Base-by-base conservation (phyloP, 2,888 invertebrate species). In the Embidobia sp. region DNA sequence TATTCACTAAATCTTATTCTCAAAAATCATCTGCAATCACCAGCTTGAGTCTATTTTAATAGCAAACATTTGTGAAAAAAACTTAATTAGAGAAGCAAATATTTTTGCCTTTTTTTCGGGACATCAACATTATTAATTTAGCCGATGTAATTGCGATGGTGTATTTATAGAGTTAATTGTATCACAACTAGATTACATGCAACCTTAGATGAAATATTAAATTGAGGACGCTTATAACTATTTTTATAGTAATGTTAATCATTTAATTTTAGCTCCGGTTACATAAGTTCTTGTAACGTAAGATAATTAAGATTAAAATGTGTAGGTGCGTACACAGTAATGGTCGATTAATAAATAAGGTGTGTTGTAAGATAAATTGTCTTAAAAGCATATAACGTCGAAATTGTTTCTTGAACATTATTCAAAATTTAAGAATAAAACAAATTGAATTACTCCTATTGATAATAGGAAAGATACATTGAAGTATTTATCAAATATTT, bases 221-320 rank as follows among this genome's bases (percentile, higher is more conserved):
- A 48, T 40, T 37, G 11, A 48, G 16, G 7, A 22, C 26, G 15
- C 37, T 49, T 37, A 49, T 37, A 29, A 63, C 63, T 63, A 63
- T 29, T 40, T 63, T 40, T 40, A 40, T 40, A 63, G 27, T 46
- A 61, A 48, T 16, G 26, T 49, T 49, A 49, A 63, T 49, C 29
- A 40, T 37, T 48, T 49, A 63, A 48, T 63, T 63, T 63, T 49
- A 63, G 63, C 63, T 19, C 4, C 0, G 4, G 18, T 63, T 63
- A 63, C 40, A 29, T 63, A 48, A 63, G 46, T 8, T 26, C 16
- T 42, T 11, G 18, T 59, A 8, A 59, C 13, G 11, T 31, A 57
- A 44, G 0, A 31, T 51, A 35, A 35, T 51, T 29, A 18, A 27
- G n/a, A 55, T 42, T 27, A 18, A 10, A 42, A 11, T 42, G 13